Conservation (phyloP, 1,140 invertebrate species). For the Nebria ingens region DNA sequence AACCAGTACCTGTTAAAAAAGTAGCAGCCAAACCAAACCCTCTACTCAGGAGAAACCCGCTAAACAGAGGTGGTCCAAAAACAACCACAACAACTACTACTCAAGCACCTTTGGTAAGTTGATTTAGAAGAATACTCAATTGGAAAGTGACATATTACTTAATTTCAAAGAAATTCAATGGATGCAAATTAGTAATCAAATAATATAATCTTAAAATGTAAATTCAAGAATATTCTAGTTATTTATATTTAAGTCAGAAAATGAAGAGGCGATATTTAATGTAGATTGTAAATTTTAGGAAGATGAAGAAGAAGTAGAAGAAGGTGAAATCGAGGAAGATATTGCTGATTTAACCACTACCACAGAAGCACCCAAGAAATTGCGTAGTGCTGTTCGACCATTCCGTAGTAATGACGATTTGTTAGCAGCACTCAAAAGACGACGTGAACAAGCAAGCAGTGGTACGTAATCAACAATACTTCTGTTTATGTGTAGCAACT, state of each 20-base stretch:
- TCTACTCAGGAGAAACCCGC: slow-evolving; percentile 26
- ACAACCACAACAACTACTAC: slow-evolving; percentile 23
- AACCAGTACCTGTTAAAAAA: slow-evolving; percentile 25
- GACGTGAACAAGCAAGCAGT: slow-evolving; percentile 41
- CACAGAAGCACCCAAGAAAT: slow-evolving; percentile 52
- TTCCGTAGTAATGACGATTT: slow-evolving; percentile 64
- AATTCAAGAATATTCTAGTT: no score
- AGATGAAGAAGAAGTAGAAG: slow-evolving; percentile 36
- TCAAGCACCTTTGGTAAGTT: slow-evolving; percentile 16
- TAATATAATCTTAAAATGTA: no score
- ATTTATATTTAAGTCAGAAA: slow-evolving; percentile 10
- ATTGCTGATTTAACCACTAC: slow-evolving; percentile 39
- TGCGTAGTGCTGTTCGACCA: slow-evolving; percentile 50
- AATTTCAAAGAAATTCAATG: no score
- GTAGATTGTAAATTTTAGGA: slow-evolving; percentile 22
- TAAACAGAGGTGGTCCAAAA: slow-evolving; percentile 22
- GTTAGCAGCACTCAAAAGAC: slow-evolving; percentile 54
- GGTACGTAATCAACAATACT: slow-evolving; percentile 22
- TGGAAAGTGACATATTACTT: background rate
- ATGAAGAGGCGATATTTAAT: slow-evolving; percentile 9
- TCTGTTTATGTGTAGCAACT: no score
- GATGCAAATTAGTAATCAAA: no score
- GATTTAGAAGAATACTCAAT: slow-evolving; percentile 1
- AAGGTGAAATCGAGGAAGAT: slow-evolving; percentile 37
- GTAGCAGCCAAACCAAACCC: slow-evolving; percentile 23